Evolutionary conservation across 2,888 invertebrate genomes (phyloP).

Genomic region (Drosophila kambysellisi): DNA sequence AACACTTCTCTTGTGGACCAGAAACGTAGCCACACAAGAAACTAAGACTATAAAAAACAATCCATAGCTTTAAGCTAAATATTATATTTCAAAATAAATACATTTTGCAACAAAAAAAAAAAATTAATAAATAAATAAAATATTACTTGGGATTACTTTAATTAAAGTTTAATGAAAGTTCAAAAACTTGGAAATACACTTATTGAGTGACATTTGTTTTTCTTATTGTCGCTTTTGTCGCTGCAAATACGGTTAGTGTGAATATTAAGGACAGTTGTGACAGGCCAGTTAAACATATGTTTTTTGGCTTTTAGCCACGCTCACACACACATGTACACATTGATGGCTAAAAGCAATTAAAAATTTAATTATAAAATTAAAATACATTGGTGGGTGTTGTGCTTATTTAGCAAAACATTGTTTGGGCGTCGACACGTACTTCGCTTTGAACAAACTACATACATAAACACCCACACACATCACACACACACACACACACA

Average conservation of each 20-base stretch:
- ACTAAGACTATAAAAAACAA: neutral
- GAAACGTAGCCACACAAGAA: neutral
- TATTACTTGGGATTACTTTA: neutral
- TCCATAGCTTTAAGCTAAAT: neutral
- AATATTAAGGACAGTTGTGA: slow-evolving; percentile 52
- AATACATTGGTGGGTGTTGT: slow-evolving; percentile 51
- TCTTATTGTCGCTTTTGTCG: slow-evolving; percentile 26
- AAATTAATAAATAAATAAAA: no score
- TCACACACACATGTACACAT: neutral
- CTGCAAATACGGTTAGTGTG: slow-evolving; percentile 5
- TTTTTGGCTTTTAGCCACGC: slow-evolving; percentile 38
- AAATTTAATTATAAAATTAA: slow-evolving; percentile 70
- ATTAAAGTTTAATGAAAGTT: slow-evolving; percentile 11
- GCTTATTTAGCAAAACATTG: slow-evolving; percentile 69
- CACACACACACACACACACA: slow-evolving; percentile 15
- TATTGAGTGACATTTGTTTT: slow-evolving; percentile 29
- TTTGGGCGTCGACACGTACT: slow-evolving; percentile 63
- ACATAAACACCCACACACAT: neutral
- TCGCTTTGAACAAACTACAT: slow-evolving; percentile 26
- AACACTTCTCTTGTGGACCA: neutral
- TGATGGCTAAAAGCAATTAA: slow-evolving; percentile 53
- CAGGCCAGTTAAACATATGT: slow-evolving; percentile 54
- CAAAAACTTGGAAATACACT: slow-evolving; percentile 14
- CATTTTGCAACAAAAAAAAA: no score
- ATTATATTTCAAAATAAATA: neutral